Evolutionary conservation across 2,113 vertebrate species (phyloP).

Genomic region (Peromyscus polionotus): DNA sequence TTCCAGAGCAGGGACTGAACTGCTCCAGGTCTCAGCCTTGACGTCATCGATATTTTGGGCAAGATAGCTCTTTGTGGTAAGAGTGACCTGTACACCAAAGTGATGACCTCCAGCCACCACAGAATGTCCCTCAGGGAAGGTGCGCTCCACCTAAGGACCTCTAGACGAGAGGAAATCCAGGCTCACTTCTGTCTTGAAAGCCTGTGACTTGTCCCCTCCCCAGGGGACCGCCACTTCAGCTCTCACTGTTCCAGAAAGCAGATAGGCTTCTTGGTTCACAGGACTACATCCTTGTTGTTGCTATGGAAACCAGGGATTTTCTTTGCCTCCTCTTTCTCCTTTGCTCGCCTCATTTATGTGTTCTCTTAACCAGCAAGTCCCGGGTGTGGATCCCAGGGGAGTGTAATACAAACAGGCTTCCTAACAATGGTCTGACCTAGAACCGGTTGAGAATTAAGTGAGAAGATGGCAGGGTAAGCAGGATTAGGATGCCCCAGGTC

Average conservation of each 20-base stretch:
- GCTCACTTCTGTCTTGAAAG: background rate
- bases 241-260: background rate
- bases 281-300: background rate
- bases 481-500: background rate
- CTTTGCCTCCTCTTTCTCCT: constrained; percentile 1
- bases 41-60: background rate
- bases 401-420: accelerated
- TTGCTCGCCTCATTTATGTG: background rate
- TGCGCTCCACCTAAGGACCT: background rate
- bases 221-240: background rate
- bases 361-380: background rate
- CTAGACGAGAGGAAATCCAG: background rate
- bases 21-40: background rate
- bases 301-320: constrained; percentile 55
- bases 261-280: background rate
- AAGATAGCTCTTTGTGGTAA: background rate
- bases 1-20: background rate
- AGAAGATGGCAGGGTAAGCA: background rate
- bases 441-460: accelerated
- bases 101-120: background rate
- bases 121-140: background rate
- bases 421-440: background rate
- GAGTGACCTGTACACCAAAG: background rate
- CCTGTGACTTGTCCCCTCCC: background rate
- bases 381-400: background rate